phyloP scores from a whole-genome alignment of 35 echinoderm and acorn worm genomes.

The Lytechinus variegatus region DNA sequence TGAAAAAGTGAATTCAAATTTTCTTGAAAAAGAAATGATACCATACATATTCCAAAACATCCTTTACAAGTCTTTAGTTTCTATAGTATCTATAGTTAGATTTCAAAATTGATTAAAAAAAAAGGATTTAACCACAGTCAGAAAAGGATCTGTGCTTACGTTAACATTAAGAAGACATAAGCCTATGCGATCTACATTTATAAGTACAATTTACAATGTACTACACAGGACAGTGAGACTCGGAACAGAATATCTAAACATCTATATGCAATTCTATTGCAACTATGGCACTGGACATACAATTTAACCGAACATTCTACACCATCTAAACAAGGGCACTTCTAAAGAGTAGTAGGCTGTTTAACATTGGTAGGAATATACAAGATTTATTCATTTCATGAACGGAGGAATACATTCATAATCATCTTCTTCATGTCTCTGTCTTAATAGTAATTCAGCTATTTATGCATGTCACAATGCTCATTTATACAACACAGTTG shows the following conservation, averaged over 20 bases:
- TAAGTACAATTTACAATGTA: background rate
- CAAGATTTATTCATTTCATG: background rate
- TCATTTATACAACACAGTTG: conserved; percentile 5
- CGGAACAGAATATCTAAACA: background rate
- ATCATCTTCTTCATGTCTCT: background rate
- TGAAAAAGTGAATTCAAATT: background rate
- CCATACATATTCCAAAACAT: background rate
- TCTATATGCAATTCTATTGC: background rate
- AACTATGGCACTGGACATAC: background rate
- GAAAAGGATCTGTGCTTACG: background rate
- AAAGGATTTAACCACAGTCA: background rate
- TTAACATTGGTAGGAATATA: background rate
- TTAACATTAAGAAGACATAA: background rate
- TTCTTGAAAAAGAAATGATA: background rate
- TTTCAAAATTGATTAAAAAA: too few relatives aligned
- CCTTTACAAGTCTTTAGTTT: background rate
- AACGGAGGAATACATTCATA: background rate
- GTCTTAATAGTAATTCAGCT: background rate
- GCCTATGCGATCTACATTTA: background rate
- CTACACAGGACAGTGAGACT: background rate
- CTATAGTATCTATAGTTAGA: background rate
- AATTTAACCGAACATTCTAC: background rate
- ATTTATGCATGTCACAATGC: background rate
- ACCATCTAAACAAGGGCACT: conserved; percentile 19
- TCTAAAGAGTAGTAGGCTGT: conserved; percentile 12